phyloP scores from a whole-genome alignment of 2,113 vertebrate genomes.

The Aleadryas rufinucha region DNA sequence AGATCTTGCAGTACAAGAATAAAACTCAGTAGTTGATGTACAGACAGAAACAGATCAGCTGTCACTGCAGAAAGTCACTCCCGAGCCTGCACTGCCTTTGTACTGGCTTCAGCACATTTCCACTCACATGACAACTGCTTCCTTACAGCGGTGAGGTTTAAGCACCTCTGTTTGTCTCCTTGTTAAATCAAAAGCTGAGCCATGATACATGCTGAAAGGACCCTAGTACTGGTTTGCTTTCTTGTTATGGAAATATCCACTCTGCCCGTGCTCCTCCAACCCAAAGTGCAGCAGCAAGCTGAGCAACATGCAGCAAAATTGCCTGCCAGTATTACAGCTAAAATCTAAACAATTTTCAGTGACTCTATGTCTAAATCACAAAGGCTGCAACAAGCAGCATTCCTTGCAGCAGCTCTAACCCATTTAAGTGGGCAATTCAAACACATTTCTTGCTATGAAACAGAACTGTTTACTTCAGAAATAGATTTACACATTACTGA shows the following conservation, averaged over 20 bases:
- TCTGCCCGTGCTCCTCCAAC: neutral
- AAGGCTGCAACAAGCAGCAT: neutral
- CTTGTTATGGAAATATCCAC: neutral
- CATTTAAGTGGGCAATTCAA: neutral
- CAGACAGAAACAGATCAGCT: neutral
- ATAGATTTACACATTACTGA: neutral
- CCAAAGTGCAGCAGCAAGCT: neutral
- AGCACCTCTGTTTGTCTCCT: neutral
- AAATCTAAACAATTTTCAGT: neutral
- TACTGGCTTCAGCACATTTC: neutral
- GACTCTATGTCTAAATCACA: neutral
- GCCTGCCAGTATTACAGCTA: neutral
- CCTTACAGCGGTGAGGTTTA: neutral
- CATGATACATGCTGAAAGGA: neutral
- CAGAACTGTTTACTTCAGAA: neutral
- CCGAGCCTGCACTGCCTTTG: neutral
- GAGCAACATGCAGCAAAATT: neutral
- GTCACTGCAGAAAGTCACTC: neutral
- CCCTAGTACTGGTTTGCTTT: neutral
- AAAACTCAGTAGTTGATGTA: neutral
- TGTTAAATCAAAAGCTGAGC: neutral
- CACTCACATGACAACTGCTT: neutral
- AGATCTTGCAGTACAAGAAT: neutral
- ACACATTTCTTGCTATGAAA: neutral
- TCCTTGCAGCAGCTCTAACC: neutral